These are phyloP conservation scores for Glomeris maerens DNA, from an alignment of 1,140 invertebrate genomes.

Conservation along the genomic window DNA sequence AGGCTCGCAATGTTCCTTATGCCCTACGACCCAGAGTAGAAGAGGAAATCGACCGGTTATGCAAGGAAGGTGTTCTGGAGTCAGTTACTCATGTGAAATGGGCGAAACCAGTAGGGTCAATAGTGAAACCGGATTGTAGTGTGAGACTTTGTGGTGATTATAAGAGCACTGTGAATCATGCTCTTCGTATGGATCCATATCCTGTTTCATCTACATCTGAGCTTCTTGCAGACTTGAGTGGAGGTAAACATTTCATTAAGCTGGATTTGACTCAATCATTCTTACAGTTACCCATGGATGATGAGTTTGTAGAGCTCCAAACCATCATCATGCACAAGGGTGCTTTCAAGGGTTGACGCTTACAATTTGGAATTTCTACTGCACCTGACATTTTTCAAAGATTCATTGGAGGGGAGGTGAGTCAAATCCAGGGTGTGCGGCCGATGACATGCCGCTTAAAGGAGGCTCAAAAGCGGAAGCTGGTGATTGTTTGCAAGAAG, in stretches of 20 bases:
- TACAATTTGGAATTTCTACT: too few relatives aligned
- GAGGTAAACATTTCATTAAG: too few relatives aligned
- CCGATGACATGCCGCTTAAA: constrained; percentile 19
- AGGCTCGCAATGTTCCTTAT: too few relatives aligned
- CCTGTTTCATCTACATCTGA: background rate
- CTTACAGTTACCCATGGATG: background rate
- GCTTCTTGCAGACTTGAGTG: too few relatives aligned
- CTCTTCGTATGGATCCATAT: background rate
- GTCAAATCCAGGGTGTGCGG: constrained; percentile 13
- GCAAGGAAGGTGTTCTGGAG: constrained; percentile 13
- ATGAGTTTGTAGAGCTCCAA: too few relatives aligned
- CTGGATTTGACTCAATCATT: too few relatives aligned
- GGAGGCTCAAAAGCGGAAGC: constrained; percentile 11
- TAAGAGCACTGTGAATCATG: too few relatives aligned
- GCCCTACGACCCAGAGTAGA: too few relatives aligned
- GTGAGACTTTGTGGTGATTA: too few relatives aligned
- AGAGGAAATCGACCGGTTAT: constrained; percentile 14
- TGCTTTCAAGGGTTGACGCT: too few relatives aligned
- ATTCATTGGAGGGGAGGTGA: constrained; percentile 13
- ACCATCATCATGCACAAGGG: too few relatives aligned
- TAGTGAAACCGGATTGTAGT: constrained; percentile 13
- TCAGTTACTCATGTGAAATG: constrained; percentile 15
- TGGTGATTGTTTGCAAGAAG: constrained; percentile 12
- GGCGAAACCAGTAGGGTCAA: constrained; percentile 19
- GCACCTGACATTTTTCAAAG: constrained; percentile 19